These are phyloP conservation scores for Daphoenositta chrysoptera DNA, from an alignment of 2,113 vertebrate species.

Conservation along the genomic window DNA sequence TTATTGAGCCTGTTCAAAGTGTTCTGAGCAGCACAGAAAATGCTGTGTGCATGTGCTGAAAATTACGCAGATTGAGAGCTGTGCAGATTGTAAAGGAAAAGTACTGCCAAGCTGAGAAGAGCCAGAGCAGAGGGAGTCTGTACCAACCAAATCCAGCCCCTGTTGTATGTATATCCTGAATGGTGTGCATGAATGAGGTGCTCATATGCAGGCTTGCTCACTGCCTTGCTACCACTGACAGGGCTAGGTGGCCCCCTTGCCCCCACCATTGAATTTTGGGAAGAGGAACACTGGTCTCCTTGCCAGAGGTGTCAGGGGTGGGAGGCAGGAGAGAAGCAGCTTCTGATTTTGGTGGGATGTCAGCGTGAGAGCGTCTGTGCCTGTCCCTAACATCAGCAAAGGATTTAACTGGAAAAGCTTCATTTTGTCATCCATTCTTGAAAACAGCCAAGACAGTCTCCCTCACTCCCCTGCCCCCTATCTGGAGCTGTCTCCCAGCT, in stretches of 20 bases:
- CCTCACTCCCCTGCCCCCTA: background rate
- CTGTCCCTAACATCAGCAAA: background rate
- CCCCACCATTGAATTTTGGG: background rate
- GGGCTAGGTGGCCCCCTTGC: background rate
- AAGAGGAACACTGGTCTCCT: background rate
- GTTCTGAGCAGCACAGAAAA: background rate
- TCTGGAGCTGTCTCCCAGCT: background rate
- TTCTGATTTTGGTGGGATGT: background rate
- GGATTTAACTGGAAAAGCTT: background rate
- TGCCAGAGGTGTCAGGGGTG: fast-evolving
- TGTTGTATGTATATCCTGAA: background rate
- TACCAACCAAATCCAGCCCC: background rate
- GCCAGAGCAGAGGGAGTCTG: background rate
- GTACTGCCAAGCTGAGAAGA: background rate
- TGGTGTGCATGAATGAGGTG: background rate
- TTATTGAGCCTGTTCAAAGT: constrained; percentile 2
- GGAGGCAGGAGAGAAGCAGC: background rate
- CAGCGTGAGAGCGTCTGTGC: background rate
- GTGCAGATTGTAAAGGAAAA: background rate
- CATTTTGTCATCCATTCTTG: background rate
- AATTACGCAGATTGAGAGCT: background rate
- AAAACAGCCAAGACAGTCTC: background rate
- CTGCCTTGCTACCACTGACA: background rate
- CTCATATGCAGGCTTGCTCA: background rate
- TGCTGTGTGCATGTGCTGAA: background rate